These are phyloP conservation scores for Macrotrachela quadricornifera DNA, from an alignment of 1,140 invertebrate species.

Conservation along the genomic window DNA sequence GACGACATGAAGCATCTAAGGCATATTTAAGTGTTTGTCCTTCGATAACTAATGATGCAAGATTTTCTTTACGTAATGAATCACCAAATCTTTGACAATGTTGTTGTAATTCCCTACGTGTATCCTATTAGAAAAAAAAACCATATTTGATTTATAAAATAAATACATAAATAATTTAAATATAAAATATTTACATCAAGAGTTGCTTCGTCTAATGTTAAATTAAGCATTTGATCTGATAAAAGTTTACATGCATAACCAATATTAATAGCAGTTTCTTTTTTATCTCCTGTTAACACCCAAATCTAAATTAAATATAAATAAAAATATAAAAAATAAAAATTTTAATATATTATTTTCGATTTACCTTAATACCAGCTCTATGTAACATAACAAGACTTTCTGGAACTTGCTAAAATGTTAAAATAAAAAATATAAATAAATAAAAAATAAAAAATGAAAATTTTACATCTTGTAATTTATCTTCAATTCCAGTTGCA, in stretches of 20 bases:
- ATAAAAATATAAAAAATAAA: no score
- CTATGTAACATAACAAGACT: slow-evolving; percentile 63
- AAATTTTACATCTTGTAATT: slow-evolving; percentile 51
- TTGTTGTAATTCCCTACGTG: no score
- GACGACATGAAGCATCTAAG: slow-evolving; percentile 63
- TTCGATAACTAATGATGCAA: slow-evolving; percentile 52
- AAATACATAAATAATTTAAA: no score
- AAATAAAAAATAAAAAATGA: no score
- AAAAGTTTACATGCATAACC: slow-evolving; percentile 79
- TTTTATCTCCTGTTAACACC: slow-evolving; percentile 95
- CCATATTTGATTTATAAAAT: no score
- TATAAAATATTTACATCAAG: slow-evolving; percentile 56
- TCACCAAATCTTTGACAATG: no score
- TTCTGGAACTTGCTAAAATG: slow-evolving; percentile 48
- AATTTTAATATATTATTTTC: no score
- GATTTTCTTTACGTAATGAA: slow-evolving; percentile 16
- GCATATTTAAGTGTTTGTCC: slow-evolving; percentile 65
- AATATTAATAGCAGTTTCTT: slow-evolving; percentile 97
- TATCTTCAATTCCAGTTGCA: slow-evolving; percentile 86
- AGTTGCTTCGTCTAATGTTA: slow-evolving; percentile 74
- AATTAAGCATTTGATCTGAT: slow-evolving; percentile 56
- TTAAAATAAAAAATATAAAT: not conserved
- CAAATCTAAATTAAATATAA: slow-evolving; percentile 40
- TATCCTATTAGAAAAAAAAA: no score
- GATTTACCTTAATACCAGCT: slow-evolving; percentile 46